Percentiles rank a stretch among this genome's conserved stretches.
Evolutionary conservation across 2,797 vertebrate species (phyloP).

Genomic region (Oreonectes daqikongensis): DNA sequence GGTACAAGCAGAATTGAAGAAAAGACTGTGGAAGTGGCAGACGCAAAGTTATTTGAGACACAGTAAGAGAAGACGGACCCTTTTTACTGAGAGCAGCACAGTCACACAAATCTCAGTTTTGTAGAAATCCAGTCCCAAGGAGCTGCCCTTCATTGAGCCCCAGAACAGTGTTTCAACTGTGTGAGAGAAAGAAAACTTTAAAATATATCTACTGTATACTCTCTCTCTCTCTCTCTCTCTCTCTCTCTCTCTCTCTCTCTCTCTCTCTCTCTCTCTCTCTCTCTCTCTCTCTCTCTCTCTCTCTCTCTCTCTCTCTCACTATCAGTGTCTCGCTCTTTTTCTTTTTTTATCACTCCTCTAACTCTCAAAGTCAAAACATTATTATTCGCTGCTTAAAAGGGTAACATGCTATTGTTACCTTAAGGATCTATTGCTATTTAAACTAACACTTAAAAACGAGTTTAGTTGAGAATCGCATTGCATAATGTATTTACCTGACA

Average conservation of each 20-base stretch:
- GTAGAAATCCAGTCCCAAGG: slow-evolving; percentile 67
- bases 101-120: slow-evolving; percentile 81
- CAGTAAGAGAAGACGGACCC: slow-evolving; percentile 59
- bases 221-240: background rate
- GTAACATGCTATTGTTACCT: background rate
- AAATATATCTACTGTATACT: background rate
- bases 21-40: slow-evolving; percentile 80
- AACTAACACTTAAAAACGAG: background rate
- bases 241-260: background rate
- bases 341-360: background rate
- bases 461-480: background rate
- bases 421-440: background rate
- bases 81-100: slow-evolving; percentile 66
- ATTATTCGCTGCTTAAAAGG: no score
- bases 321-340: background rate
- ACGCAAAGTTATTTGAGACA: slow-evolving; percentile 77
- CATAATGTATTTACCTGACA: background rate
- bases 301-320: background rate
- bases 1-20: slow-evolving; percentile 86
- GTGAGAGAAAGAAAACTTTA: slow-evolving; percentile 61
- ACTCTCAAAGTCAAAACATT: no score
- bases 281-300: background rate
- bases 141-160: slow-evolving; percentile 61
- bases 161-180: slow-evolving; percentile 72
- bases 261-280: background rate